Evolutionary conservation across 2,113 vertebrate species (phyloP).

Genomic region (Lagopus leucura): DNA sequence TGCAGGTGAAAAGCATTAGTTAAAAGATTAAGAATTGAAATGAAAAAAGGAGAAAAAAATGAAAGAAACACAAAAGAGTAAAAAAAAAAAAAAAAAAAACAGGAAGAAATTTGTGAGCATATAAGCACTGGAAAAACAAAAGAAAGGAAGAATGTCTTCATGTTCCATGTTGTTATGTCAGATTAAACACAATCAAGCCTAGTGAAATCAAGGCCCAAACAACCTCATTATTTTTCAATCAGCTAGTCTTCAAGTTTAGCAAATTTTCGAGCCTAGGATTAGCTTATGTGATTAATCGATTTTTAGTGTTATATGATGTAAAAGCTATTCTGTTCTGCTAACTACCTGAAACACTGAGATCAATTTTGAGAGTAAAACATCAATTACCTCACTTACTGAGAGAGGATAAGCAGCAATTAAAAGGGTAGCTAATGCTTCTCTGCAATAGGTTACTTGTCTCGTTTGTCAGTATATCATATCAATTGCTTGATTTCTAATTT

Average conservation of each 20-base stretch:
- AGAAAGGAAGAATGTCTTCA: not conserved
- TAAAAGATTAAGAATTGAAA: not conserved
- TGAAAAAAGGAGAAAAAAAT: not conserved
- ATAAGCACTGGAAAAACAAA: fast-evolving
- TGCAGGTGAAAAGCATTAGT: not conserved
- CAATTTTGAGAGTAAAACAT: constrained; percentile 59
- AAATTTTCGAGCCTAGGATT: constrained; percentile 10
- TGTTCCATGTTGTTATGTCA: not conserved
- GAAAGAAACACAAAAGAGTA: not conserved
- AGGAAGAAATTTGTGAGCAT: not conserved
- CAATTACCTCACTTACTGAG: constrained; percentile 58
- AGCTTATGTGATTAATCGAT: constrained; percentile 27
- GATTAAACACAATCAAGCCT: not conserved
- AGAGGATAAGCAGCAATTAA: constrained; percentile 58
- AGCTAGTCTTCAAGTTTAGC: not conserved
- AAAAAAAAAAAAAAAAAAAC: not conserved
- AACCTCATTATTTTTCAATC: not conserved
- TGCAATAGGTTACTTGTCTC: not conserved
- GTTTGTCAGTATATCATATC: not conserved
- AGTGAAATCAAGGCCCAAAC: not conserved
- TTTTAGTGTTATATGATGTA: constrained; percentile 16
- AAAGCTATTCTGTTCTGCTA: constrained; percentile 42
- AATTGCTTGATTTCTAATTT: constrained; percentile 29
- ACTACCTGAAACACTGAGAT: constrained; percentile 14
- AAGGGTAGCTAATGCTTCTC: constrained; percentile 10